A percentile compares a stretch with the other conserved stretches of the same genome.
These are phyloP conservation scores for Sweltsa coloradensis DNA, from an alignment of 1,140 invertebrate genomes.

Conservation along the genomic window DNA sequence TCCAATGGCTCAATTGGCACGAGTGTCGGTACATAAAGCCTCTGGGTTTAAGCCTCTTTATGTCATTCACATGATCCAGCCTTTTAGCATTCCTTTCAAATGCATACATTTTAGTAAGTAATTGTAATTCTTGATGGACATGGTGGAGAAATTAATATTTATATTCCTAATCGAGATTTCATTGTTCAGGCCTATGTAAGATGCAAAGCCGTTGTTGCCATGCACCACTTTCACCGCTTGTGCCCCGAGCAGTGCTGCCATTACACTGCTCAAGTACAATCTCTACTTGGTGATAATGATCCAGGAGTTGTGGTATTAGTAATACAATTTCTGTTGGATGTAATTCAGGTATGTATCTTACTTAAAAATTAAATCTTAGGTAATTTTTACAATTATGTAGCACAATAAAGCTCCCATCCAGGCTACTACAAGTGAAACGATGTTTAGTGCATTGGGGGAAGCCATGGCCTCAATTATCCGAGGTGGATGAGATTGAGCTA, in stretches of 20 bases:
- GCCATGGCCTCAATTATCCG: too few species aligned
- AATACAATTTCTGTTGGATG: not conserved
- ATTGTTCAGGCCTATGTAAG: slow-evolving; percentile 8
- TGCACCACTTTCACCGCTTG: slow-evolving; percentile 4
- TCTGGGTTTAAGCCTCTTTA: too few species aligned
- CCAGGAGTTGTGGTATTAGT: slow-evolving; percentile 1
- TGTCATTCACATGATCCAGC: too few species aligned
- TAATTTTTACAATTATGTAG: not conserved
- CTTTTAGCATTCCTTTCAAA: too few species aligned
- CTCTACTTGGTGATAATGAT: slow-evolving; percentile 7
- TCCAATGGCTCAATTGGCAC: too few species aligned
- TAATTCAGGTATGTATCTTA: slow-evolving; percentile 5
- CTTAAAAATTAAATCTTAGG: not conserved
- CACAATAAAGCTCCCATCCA: not conserved
- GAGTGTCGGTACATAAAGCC: too few species aligned
- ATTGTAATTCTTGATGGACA: too few species aligned
- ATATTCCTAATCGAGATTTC: not conserved
- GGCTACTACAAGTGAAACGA: too few species aligned
- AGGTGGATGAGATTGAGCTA: too few species aligned
- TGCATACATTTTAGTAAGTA: too few species aligned
- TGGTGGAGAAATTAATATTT: not conserved
- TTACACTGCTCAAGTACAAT: not conserved
- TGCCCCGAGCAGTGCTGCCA: not conserved
- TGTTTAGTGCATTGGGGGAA: too few species aligned
- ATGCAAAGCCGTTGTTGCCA: slow-evolving; percentile 4